Evolutionary conservation across 2,797 vertebrate species (phyloP), one percentile per base, ranked within the genome.

Genomic region (Girardinus metallicus): DNA sequence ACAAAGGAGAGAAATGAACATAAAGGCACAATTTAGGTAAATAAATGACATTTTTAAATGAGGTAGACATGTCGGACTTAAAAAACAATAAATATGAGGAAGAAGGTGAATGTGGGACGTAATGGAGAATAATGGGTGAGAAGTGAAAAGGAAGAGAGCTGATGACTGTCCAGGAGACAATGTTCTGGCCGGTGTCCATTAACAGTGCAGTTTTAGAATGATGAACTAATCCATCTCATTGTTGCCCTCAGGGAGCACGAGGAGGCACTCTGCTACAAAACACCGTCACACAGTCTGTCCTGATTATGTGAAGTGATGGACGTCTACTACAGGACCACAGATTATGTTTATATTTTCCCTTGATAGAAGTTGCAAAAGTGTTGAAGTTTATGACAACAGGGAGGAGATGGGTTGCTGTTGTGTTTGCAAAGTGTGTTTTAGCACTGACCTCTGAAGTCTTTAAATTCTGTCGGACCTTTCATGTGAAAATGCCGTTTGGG

Each of bases 151-250:
- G 34, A 70, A 86, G 83, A 84, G 80, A 78, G 41, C 68, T 74
- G 83, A 83, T 80, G 78, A 86, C 23, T 76, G 60, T 80, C 53
- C 43, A 74, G 75, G 71, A 83, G 84, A 89, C 74, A 78, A 80
- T 53, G 43, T 34, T 44, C 74, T 78, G 79, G 34, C 78, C 57
- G 23, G 80, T 80, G 43, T 88, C 80, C 75, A 77, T 87, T 85
- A 83, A 73, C 46, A 26, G 23, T 0, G 2, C 73, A 68, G 83
- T 86, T 84, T 80, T 55, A 82, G 72, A 73, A 80, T 79, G 80
- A 84, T 85, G 77, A 82, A 81, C 74, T 90, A 77, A 91, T 89
- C 84, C 72, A 85, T 88, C 89, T 88, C 76, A 78, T 87, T 85
- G 84, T 64, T n/a, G 83, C 79, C 21, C 15, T 79, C 49, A 2